Evolutionary conservation across 1,140 invertebrate species (phyloP).

Genomic region (Thaumatotibia leucotreta): DNA sequence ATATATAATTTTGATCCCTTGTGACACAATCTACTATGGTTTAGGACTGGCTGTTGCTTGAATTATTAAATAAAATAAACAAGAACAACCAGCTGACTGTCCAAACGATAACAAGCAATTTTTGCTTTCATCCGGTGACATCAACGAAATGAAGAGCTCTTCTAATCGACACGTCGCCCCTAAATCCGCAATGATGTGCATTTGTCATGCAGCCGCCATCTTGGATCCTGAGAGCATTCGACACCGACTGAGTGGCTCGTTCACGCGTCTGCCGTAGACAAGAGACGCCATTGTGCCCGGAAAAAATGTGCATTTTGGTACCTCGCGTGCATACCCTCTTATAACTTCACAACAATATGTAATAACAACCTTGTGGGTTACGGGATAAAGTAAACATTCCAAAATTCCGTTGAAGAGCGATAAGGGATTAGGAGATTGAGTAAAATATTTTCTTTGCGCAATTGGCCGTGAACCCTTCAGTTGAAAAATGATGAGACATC

Average conservation of each 20-base stretch:
- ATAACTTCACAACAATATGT: not conserved
- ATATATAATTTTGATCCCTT: too few relatives aligned
- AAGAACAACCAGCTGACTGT: not conserved
- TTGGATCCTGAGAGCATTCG: constrained; percentile 8
- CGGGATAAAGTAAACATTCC: not conserved
- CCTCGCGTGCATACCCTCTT: not conserved
- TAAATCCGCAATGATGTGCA: constrained; percentile 9
- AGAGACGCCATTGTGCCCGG: constrained; percentile 1
- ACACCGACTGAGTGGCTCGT: constrained; percentile 7
- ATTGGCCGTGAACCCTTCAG: constrained; percentile 7
- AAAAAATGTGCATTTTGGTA: constrained; percentile 4
- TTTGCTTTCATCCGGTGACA: not conserved
- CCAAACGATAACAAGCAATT: not conserved
- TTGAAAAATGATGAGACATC: not conserved
- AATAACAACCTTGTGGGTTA: not conserved
- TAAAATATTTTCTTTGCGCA: constrained; percentile 1
- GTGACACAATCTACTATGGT: too few relatives aligned
- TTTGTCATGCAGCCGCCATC: constrained; percentile 12
- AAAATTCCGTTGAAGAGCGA: not conserved
- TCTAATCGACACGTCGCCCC: not conserved
- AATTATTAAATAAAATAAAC: too few relatives aligned
- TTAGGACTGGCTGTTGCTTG: too few relatives aligned
- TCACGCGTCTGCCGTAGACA: constrained; percentile 10
- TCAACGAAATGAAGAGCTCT: not conserved
- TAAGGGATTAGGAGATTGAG: not conserved